These are phyloP conservation scores for Trematomus bernacchii DNA, from an alignment of 2,797 vertebrate species.

Conservation along the genomic window DNA sequence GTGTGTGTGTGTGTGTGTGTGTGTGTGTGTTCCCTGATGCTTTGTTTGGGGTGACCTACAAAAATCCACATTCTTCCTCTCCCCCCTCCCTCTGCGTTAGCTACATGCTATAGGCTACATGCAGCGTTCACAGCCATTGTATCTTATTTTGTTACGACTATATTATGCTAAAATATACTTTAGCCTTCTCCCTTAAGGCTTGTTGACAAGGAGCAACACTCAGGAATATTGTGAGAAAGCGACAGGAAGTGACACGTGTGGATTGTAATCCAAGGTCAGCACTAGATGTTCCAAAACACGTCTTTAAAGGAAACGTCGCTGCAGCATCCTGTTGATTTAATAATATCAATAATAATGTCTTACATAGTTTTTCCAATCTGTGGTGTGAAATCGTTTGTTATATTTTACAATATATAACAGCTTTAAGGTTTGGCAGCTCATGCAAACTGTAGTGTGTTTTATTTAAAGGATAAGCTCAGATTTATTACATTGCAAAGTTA, in stretches of 20 bases:
- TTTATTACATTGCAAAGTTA: too few species aligned
- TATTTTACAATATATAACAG: neutral
- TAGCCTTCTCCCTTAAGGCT: rapidly evolving
- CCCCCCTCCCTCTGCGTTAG: constrained; percentile 1
- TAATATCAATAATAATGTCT: too few species aligned
- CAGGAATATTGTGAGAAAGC: neutral
- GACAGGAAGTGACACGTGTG: constrained; percentile 23
- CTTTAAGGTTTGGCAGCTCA: neutral
- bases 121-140: neutral
- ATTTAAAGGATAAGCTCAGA: neutral
- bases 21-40: constrained; percentile 42
- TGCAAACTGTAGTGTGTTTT: neutral
- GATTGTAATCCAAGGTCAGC: constrained; percentile 26
- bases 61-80: constrained; percentile 66
- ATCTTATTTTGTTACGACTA: neutral
- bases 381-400: neutral
- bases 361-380: neutral
- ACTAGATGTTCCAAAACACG: constrained; percentile 22
- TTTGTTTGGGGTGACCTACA: constrained; percentile 81
- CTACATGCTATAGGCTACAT: constrained; percentile 33
- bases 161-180: neutral
- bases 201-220: neutral
- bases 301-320: constrained; percentile 2
- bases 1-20: constrained; percentile 39
- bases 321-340: constrained; percentile 36